Conservation (phyloP, 2,797 vertebrate species). For the Pipistrellus pipistrellus region DNA sequence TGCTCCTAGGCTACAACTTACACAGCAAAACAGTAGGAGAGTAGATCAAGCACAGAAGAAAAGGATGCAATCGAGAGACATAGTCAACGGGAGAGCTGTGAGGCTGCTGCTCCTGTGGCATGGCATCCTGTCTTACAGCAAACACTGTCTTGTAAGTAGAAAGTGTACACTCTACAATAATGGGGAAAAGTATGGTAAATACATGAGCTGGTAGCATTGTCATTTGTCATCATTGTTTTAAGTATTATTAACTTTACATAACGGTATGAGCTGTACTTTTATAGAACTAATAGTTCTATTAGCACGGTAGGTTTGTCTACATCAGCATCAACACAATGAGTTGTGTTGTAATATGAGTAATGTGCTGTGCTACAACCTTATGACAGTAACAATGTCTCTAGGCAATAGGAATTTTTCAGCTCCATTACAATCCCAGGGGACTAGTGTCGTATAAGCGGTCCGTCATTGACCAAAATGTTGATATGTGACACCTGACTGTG, state of each 20-base stretch:
- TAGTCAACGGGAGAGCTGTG: no score
- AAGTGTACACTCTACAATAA: neutral
- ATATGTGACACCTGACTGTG: neutral
- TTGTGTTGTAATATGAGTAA: neutral
- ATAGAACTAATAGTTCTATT: no score
- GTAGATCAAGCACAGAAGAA: neutral
- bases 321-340: neutral
- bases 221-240: neutral
- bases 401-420: neutral
- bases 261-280: neutral
- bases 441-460: fast-evolving
- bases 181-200: neutral
- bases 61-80: neutral
- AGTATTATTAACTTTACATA: neutral
- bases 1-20: neutral
- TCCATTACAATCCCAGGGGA: neutral
- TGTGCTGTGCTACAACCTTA: neutral
- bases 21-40: neutral
- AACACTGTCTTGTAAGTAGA: neutral
- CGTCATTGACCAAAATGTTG: neutral
- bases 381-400: neutral
- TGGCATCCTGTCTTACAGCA: neutral
- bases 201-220: neutral
- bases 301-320: neutral
- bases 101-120: neutral